Percentiles rank a stretch among this genome's conserved stretches.
These are phyloP conservation scores for Baryphthengus martii DNA, from an alignment of 2,113 vertebrate genomes.

Conservation along the genomic window DNA sequence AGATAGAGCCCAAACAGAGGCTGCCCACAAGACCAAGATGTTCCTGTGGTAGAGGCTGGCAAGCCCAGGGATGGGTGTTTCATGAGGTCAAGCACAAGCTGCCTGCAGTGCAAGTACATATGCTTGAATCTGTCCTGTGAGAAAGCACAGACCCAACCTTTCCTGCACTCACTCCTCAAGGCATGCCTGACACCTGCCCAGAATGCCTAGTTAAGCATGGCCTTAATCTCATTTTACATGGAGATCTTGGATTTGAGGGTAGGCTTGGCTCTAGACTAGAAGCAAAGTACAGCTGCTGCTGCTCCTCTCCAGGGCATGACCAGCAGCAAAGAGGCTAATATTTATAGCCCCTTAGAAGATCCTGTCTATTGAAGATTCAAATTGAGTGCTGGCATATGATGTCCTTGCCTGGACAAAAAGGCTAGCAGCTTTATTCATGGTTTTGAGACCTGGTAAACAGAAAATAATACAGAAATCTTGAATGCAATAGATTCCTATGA, in stretches of 20 bases:
- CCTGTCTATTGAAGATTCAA: neutral
- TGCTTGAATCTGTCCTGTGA: neutral
- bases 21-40: neutral
- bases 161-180: neutral
- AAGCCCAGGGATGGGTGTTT: neutral
- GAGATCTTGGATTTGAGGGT: neutral
- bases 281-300: neutral
- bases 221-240: neutral
- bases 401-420: neutral
- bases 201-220: neutral
- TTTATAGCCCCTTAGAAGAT: neutral
- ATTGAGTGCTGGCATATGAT: neutral
- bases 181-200: neutral
- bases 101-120: neutral
- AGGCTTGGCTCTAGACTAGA: neutral
- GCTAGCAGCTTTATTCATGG: neutral
- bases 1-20: neutral
- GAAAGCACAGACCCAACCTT: fast-evolving
- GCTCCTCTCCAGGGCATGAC: neutral
- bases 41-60: neutral
- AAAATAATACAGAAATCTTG: neutral
- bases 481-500: neutral
- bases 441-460: neutral
- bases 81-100: neutral
- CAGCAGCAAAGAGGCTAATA: neutral